These are phyloP conservation scores for Philotrypesis tridentata DNA, from an alignment of 1,140 invertebrate species.

Conservation along the genomic window DNA sequence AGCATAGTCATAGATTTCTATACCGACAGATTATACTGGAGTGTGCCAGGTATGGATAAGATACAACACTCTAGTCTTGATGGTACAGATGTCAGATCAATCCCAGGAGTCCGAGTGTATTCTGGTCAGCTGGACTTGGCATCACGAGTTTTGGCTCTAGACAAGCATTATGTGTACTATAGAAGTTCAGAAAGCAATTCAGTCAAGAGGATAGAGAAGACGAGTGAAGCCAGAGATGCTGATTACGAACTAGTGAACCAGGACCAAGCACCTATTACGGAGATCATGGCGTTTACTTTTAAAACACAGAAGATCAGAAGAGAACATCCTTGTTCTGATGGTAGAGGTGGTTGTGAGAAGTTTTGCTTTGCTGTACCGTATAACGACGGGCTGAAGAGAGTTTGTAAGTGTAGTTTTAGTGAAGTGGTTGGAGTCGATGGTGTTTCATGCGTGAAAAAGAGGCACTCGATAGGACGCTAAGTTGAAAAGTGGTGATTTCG, in stretches of 20 bases:
- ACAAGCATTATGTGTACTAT: constrained; percentile 43
- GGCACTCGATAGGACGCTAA: constrained; percentile 7
- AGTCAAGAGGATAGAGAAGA: constrained; percentile 30
- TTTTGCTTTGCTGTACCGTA: constrained; percentile 40
- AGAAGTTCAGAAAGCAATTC: not conserved
- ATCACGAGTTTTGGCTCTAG: constrained; percentile 13
- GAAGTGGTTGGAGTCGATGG: constrained; percentile 28
- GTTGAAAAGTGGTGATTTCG: not conserved
- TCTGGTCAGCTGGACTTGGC: constrained; percentile 41
- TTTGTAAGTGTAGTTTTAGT: constrained; percentile 46
- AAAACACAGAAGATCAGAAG: constrained; percentile 45
- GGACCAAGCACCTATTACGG: constrained; percentile 34
- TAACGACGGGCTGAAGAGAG: not conserved
- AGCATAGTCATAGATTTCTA: constrained; percentile 32
- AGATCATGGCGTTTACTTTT: constrained; percentile 30
- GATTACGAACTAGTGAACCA: constrained; percentile 33
- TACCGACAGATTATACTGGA: constrained; percentile 41
- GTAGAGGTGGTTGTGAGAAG: constrained; percentile 40
- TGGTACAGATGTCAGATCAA: constrained; percentile 28
- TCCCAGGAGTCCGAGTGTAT: constrained; percentile 19
- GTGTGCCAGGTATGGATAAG: constrained; percentile 27
- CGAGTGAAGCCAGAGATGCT: constrained; percentile 10
- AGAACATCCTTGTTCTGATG: constrained; percentile 43
- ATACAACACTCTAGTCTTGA: constrained; percentile 40
- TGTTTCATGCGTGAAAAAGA: constrained; percentile 29